Base-by-base conservation (phyloP, 2,113 vertebrate species). In the Seriola quinqueradiata region DNA sequence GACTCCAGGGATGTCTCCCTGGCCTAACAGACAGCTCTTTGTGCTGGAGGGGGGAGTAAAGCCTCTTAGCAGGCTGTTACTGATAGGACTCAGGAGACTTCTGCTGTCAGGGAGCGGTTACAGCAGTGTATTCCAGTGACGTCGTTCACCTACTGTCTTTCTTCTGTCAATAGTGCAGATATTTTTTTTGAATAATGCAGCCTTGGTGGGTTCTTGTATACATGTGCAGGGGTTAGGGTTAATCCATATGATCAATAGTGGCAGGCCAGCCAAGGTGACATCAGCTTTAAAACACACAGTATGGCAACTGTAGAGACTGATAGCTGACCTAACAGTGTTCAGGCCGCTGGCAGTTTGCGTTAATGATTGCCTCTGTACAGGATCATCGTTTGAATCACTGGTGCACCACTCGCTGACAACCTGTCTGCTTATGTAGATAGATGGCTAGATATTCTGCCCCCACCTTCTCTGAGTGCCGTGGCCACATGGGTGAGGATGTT, bases 1-100 rank as follows among this genome's bases (percentile, higher is more conserved):
- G 79, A 91, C 85, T 93, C 85, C 89, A 81, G 91, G 86, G 89
- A 89, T 63, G 79, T 79, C 67, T 79, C 65, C 70, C 48, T 60
- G 75, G 69, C 63, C 91, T 66, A 90, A 82, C 91, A 84, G 60
- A 42, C 60, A 77, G 82, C 52, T 86, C 79, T 85, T 92, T 94
- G 77, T 91, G 85, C 44, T 57, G 34, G 70, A 73, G 70, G 68
- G 63, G 38, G 67, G 60, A 71, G 52, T 84, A 93, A 87, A 95
- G 83, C 84, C 79, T 63, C 78, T 93, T 50, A 92, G 61, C 75
- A 70, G 91, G 67, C 85, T 90, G 75, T 85, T 90, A 88, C 71
- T 87, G 85, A 82, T 82, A 89, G 91, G 87, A 68, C 92, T 84
- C 87, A 19, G 40, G 70, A 84, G 91, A 82, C 23, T 70, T 67